Evolutionary conservation across 2,888 invertebrate genomes (phyloP), one percentile per base, ranked within the genome.

Genomic region (Phania funesta): DNA sequence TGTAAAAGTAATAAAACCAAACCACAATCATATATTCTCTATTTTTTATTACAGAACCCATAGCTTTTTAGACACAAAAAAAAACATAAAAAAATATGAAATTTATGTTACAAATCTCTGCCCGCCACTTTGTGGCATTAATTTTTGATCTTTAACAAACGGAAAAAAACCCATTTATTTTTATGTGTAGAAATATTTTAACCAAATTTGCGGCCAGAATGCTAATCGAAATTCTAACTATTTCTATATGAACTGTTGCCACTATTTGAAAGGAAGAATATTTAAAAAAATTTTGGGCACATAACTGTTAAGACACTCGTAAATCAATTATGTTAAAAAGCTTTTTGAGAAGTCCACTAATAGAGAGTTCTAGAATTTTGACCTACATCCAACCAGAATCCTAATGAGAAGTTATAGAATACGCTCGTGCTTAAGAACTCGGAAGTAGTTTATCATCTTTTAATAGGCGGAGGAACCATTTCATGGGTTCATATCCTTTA

Each of bases 141-240:
- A 56, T 41, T 38, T 56, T 24, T 38, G n/a, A 60, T 60, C 24
- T 48, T 70, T 38, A 32, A 54, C 32, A 7, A 46, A 46, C 32
- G 24, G 46, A 7, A 32, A 44, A 46, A 41, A 20, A 54, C 0
- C 0, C 16, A 48, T 35, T 70, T 70, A 46, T 18, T 58, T 48
- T 48, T 71, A 48, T 46, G 24, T 35, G 35, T 22, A 32, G 2
- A 70, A 24, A 24, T 20, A 58, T 24, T 58, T 58, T 16, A 46
- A 20, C 46, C 20, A 60, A 32, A 13, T 38, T 60, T 26, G 48
- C 60, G 60, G 26, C 13, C 26, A 6, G 3, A 2, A 48, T 35
- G 9, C 7, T 56, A 70, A 46, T 70, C 29, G 32, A 70, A 56
- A 58, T 24, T 32, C 20, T 29, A 3, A 1, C 0, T 24, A 20